These are phyloP conservation scores for Coremacera marginata DNA, from an alignment of 2,888 invertebrate genomes.

Conservation along the genomic window DNA sequence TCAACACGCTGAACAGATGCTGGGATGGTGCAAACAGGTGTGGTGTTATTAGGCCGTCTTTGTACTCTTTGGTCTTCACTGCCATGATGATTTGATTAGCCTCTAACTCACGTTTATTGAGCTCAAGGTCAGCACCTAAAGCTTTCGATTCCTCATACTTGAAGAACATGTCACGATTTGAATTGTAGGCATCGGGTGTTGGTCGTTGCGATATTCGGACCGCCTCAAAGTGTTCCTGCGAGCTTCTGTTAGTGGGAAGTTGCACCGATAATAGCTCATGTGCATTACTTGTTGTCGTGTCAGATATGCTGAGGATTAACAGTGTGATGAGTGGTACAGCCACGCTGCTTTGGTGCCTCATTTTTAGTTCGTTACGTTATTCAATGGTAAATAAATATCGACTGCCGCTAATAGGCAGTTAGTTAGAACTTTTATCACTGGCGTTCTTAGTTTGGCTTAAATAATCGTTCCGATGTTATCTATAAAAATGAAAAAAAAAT, in stretches of 20 bases:
- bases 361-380: background rate
- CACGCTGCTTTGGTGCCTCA: background rate
- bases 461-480: no score
- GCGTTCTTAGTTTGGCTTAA: no score
- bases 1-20: conserved; percentile 76
- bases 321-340: background rate
- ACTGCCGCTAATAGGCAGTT: no score
- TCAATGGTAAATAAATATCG: background rate
- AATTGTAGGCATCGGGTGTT: conserved; percentile 60
- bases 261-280: background rate
- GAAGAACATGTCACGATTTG: conserved; percentile 69
- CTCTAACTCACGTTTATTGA: conserved; percentile 70
- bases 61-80: conserved; percentile 72
- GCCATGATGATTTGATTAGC: conserved; percentile 75
- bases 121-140: conserved; percentile 71
- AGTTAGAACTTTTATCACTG: no score
- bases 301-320: background rate
- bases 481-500: no score
- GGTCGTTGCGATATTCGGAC: conserved; percentile 47
- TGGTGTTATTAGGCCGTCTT: conserved; percentile 72
- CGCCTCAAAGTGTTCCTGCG: conserved; percentile 49
- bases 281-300: background rate
- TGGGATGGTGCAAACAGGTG: conserved; percentile 75
- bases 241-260: no score
- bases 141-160: conserved; percentile 69